Evolutionary conservation across 2,113 vertebrate genomes (phyloP).

Genomic region (Zootoca vivipara): DNA sequence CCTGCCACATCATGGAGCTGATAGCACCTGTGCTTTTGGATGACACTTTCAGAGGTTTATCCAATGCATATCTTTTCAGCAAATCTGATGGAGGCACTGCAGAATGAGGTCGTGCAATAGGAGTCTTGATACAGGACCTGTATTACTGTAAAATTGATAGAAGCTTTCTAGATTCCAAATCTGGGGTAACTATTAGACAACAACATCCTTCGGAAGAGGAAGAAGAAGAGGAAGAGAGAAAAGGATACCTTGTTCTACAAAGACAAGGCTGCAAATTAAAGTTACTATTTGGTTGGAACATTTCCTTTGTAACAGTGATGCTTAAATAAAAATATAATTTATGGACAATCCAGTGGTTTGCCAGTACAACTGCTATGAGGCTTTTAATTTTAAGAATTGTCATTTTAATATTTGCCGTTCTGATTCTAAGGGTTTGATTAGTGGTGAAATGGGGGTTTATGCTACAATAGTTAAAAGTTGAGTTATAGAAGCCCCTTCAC

Average conservation of each 20-base stretch:
- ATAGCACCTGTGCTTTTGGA: slow-evolving; percentile 3
- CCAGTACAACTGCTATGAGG: not conserved
- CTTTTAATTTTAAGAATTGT: not conserved
- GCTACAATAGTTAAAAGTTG: not conserved
- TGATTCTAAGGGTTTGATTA: not conserved
- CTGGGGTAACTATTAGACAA: too few species aligned
- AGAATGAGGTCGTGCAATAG: not conserved
- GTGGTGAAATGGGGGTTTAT: not conserved
- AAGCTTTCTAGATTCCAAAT: not conserved
- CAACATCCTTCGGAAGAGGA: too few species aligned
- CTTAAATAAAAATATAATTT: not conserved
- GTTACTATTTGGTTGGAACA: not conserved
- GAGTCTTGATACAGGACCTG: fast-evolving
- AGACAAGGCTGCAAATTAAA: not conserved
- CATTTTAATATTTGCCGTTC: not conserved
- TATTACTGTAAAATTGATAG: not conserved
- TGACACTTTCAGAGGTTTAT: not conserved
- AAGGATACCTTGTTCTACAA: not conserved
- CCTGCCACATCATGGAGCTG: not conserved
- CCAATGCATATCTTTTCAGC: not conserved
- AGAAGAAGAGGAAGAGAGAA: too few species aligned
- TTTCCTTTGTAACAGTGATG: fast-evolving
- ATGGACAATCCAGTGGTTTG: not conserved
- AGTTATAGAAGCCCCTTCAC: not conserved
- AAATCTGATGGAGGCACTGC: not conserved